Base-by-base conservation (phyloP, 2,888 invertebrate genomes). In the Eulithis prunata region DNA sequence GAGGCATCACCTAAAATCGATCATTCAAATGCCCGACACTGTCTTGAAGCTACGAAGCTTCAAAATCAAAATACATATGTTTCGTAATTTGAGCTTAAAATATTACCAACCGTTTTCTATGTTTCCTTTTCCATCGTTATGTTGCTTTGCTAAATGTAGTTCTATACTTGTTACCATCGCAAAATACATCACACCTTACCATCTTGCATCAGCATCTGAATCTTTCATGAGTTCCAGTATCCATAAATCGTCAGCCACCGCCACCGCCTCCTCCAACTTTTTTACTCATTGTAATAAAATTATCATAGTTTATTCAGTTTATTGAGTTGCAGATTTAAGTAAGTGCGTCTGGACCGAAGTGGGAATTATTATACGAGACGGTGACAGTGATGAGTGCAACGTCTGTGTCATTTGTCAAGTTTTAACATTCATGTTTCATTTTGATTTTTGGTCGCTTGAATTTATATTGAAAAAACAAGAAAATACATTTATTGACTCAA, bases 321-420 rank as follows among this genome's bases (percentile, higher is more conserved):
- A 82, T 85, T 83, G 83, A 82, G 82, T 84, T 77, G 76, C 76
- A 76, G 80, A 83, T 77, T 77, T 80, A 81, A 81, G 76, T 83
- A 81, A 76, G 74, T 81, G 75, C 77, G 82, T 81, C 81, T 79
- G 80, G 75, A 58, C 69, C 13, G 71, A 72, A 75, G 75, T 79
- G 72, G 79, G 68, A 57, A 70, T 69, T 66, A 83, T 85, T 86
- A 88, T 86, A 78, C 85, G 66, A 71, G 74, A 83, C 76, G 78
- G 55, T 78, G 86, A 85, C 86, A 82, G 67, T 86, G 84, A 87
- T 76, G 76, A 81, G 83, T 90, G 91, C 90, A 90, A 71, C 71
- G 85, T 84, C 84, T 82, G 78, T 78, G 72, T 72, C 84, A 88
- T 91, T 88, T 90, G 88, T 91, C 89, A 90, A 81, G 75, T 80